Evolutionary conservation across 2,888 invertebrate species (phyloP).

Genomic region (Tenthredo notha): DNA sequence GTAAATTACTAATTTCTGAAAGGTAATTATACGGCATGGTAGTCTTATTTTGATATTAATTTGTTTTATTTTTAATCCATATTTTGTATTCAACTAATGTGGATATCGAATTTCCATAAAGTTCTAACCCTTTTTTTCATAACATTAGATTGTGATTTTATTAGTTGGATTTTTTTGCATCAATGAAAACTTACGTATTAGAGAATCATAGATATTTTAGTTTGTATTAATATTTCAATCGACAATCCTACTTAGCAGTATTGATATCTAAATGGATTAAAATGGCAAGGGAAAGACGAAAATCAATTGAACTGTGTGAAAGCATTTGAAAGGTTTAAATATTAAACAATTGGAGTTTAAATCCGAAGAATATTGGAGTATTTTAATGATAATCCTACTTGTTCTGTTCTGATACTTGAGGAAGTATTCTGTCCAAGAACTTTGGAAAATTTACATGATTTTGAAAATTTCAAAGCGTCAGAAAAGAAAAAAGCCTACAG

Average conservation of each 20-base stretch:
- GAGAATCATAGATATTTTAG: constrained; percentile 32
- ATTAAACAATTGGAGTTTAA: neutral
- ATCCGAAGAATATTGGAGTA: neutral
- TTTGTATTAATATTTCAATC: neutral
- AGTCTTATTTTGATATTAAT: constrained; percentile 24
- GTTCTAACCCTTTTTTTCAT: constrained; percentile 1
- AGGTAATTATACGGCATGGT: constrained; percentile 46
- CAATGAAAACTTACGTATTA: neutral
- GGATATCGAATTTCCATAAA: constrained; percentile 5
- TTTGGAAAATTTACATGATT: neutral
- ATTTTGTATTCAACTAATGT: constrained; percentile 41
- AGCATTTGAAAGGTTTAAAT: neutral
- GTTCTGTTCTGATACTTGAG: neutral
- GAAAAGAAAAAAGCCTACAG: neutral
- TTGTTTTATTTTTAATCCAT: constrained; percentile 33
- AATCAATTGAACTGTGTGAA: neutral
- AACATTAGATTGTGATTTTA: constrained; percentile 7
- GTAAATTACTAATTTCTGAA: constrained; percentile 54
- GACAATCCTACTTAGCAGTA: neutral
- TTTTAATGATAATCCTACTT: neutral
- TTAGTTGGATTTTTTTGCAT: constrained; percentile 10
- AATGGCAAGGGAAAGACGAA: neutral
- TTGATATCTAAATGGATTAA: neutral
- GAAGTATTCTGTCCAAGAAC: neutral
- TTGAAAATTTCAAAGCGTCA: neutral